Base-by-base conservation (phyloP, 2,888 invertebrate genomes). In the Mesorhabditis spiculigera region DNA sequence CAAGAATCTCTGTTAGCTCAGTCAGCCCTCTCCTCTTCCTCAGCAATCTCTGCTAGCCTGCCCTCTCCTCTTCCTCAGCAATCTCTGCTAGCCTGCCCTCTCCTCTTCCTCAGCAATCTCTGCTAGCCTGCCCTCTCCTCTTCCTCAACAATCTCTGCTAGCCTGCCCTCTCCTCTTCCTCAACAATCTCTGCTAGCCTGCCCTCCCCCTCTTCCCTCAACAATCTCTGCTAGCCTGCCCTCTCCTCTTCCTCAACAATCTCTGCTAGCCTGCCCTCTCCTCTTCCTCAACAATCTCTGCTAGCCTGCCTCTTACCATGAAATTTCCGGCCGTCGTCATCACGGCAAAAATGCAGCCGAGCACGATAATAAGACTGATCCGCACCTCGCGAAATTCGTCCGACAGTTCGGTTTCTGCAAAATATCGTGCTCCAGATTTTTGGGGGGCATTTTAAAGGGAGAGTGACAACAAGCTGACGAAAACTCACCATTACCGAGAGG, bases 261-360 rank as follows among this genome's bases (percentile, higher is more conserved):
- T n/a, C 58, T 50, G n/a, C n/a, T n/a, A 50, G n/a, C 58, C 8
- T 13, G 10, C 8, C 8, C 58, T n/a, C 8, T 50, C 58, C 58
- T 13, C 8, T n/a, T 13, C 8, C 58, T 50, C 8, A 50, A n/a
- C 8, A 50, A 50, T 10, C 8, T 50, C 58, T 50, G 8, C 58
- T 50, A 10, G 8, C 58, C n/a, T 50, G 58, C 2, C 10, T 3
- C 58, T 13, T 28, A 83, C 84, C 81, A 84, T 80, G 63, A 81
- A 71, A 73, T 85, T 85, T 69, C 85, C 85, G 41, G 78, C 73
- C 4, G 81, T 78, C 10, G 85, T 85, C 63, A 82, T 67, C 8
- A 83, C 61, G 5, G 85, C 80, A 68, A 86, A 81, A 45, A 84
- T 65, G 45, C 77, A 71, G 45, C 85, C 85, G 65, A 81, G 65